Evolutionary conservation across 2,113 vertebrate species (phyloP).

Genomic region (Vireo altiloquus): DNA sequence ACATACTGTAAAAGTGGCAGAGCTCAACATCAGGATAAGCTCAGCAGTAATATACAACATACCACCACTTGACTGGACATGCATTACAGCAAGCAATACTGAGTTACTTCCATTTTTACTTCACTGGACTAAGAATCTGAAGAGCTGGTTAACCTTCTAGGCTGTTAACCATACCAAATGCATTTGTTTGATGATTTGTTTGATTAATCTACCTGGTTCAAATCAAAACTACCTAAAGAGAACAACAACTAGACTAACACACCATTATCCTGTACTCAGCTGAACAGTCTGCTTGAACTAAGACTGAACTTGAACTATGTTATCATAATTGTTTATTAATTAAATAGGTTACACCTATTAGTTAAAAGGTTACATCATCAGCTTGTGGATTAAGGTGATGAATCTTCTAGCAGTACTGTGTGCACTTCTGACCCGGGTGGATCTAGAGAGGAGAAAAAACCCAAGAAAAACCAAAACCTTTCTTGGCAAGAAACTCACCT

Average conservation of each 20-base stretch:
- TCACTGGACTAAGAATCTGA: neutral
- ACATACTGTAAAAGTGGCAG: neutral
- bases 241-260: neutral
- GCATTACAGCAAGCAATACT: neutral
- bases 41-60: neutral
- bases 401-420: neutral
- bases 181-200: neutral
- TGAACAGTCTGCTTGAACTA: neutral
- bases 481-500: neutral
- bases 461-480: neutral
- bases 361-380: neutral
- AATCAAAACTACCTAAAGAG: neutral
- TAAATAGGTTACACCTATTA: neutral
- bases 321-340: neutral
- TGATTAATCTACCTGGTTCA: neutral
- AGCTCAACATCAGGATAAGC: neutral
- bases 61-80: neutral
- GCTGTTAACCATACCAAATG: neutral
- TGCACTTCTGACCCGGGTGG: neutral
- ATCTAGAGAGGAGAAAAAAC: neutral
- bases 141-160: neutral
- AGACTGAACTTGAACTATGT: neutral
- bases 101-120: neutral
- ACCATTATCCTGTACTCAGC: neutral
- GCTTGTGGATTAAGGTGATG: neutral